Conservation (phyloP, 2,113 vertebrate genomes). For the Bubo bubo region DNA sequence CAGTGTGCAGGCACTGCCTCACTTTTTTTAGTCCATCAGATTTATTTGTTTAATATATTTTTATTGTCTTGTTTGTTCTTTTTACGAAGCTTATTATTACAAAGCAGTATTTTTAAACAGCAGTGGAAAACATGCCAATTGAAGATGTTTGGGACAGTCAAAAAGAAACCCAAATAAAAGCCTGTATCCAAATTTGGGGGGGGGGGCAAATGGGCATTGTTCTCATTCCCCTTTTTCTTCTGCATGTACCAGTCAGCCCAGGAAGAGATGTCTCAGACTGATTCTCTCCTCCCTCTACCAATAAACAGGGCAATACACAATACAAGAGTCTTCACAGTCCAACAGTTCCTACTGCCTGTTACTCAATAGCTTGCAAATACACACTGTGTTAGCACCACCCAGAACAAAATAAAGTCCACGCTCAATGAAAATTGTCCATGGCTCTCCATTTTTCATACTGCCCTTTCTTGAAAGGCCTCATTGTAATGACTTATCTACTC, state of each 20-base stretch:
- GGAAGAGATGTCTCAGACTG: background rate
- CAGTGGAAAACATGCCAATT: background rate
- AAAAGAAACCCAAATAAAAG: background rate
- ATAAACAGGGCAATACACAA: background rate
- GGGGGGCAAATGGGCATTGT: background rate
- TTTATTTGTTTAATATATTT: background rate
- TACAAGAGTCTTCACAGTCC: background rate
- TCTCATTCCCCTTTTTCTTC: conserved; percentile 3
- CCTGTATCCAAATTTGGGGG: background rate
- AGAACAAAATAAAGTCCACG: conserved; percentile 17
- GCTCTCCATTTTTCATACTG: conserved; percentile 6
- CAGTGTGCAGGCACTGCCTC: background rate
- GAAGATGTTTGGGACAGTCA: background rate
- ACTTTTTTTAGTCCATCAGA: background rate
- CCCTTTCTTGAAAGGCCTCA: background rate
- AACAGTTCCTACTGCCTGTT: background rate
- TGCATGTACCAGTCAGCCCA: background rate
- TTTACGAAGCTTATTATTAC: background rate
- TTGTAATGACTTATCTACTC: background rate
- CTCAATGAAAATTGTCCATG: background rate
- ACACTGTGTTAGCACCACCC: background rate
- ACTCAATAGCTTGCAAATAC: background rate
- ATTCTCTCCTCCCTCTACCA: conserved; percentile 6
- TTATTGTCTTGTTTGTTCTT: background rate
- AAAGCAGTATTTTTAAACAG: background rate